phyloP scores from a whole-genome alignment of 2,888 invertebrate genomes.

The Torymus aiolomorphi region DNA sequence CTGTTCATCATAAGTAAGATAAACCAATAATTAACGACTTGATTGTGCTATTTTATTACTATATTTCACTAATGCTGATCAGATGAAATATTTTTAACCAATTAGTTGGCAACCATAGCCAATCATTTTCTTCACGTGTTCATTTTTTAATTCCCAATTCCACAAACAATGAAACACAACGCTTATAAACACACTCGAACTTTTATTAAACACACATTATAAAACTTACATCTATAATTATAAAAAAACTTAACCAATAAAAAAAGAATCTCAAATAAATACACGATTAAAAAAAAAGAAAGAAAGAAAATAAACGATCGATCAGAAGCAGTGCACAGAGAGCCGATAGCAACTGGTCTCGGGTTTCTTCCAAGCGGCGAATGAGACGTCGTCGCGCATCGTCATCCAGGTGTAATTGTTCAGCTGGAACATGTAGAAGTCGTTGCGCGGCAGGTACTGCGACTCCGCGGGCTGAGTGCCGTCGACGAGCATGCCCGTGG shows the following conservation, averaged over 20 bases:
- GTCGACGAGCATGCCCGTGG: slow-evolving; percentile 72
- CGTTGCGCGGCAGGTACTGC: slow-evolving; percentile 59
- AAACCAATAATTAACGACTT: too few relatives aligned
- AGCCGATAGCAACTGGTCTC: slow-evolving; percentile 64
- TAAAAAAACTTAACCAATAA: not conserved
- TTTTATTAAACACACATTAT: slow-evolving; percentile 7
- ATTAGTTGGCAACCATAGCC: too few relatives aligned
- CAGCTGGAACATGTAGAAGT: slow-evolving; percentile 66
- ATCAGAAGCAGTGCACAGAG: slow-evolving; percentile 61
- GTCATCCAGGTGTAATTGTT: slow-evolving; percentile 64
- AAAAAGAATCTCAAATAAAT: not conserved
- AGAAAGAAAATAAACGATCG: not conserved
- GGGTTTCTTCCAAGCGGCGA: slow-evolving; percentile 61
- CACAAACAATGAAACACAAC: too few relatives aligned
- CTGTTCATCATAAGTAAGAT: too few relatives aligned
- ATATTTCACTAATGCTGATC: too few relatives aligned
- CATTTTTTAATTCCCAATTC: too few relatives aligned
- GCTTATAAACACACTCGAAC: not conserved
- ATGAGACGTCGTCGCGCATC: slow-evolving; percentile 62
- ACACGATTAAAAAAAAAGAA: not conserved
- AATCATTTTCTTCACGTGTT: too few relatives aligned
- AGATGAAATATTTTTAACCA: too few relatives aligned
- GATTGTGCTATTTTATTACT: too few relatives aligned
- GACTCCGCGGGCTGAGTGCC: slow-evolving; percentile 42
- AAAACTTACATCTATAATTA: slow-evolving; percentile 3